Conservation (phyloP, 2,797 vertebrate genomes). For the Poliocrania exsul region DNA sequence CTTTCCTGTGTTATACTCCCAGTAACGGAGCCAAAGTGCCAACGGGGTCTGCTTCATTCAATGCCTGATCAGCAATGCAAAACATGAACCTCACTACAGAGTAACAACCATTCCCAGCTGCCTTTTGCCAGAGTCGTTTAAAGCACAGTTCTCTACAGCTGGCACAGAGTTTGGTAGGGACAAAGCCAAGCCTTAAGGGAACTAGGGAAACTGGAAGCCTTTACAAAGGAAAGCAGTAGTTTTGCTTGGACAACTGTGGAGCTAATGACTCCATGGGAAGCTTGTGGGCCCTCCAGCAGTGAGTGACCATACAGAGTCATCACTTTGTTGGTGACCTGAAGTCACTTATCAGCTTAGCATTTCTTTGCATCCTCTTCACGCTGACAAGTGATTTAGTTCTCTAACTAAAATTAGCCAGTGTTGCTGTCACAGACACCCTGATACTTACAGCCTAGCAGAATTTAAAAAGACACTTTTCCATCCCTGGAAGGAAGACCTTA, state of each 20-base stretch:
- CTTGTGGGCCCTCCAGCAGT: neutral
- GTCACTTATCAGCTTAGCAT: neutral
- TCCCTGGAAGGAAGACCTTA: neutral
- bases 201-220: neutral
- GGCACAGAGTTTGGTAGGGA: neutral
- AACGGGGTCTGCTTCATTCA: neutral
- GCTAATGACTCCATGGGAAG: neutral
- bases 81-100: neutral
- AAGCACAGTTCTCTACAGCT: neutral
- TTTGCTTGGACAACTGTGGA: neutral
- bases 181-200: neutral
- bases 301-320: neutral
- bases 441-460: neutral
- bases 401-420: neutral
- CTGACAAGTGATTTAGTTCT: neutral
- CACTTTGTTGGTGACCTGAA: neutral
- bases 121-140: neutral
- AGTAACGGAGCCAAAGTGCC: neutral
- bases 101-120: neutral
- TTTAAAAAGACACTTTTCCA: neutral
- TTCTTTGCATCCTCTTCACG: neutral
- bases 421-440: neutral
- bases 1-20: neutral
- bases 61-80: neutral
- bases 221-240: neutral